These are phyloP conservation scores for Platichthys stellatus DNA, from an alignment of 2,113 vertebrate species.

Conservation along the genomic window DNA sequence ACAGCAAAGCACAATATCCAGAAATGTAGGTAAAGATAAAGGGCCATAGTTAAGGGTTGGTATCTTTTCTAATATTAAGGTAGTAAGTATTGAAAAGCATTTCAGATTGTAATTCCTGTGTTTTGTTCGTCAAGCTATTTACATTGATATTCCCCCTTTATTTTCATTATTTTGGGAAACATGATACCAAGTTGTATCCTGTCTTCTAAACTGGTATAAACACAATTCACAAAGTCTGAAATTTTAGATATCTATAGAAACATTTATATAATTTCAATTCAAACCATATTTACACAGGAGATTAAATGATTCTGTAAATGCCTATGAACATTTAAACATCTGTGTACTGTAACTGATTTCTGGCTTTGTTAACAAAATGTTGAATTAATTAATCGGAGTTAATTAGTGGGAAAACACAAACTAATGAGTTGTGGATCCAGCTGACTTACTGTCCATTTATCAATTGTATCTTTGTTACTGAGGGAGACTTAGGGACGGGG, in stretches of 20 bases:
- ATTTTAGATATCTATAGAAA: not conserved
- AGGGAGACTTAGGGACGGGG: constrained; percentile 15
- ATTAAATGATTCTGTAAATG: not conserved
- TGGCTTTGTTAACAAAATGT: constrained; percentile 29
- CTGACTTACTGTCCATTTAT: constrained; percentile 17
- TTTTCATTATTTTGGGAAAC: not conserved
- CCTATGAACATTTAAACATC: constrained; percentile 18
- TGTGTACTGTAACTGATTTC: not conserved
- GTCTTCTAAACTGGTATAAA: not conserved
- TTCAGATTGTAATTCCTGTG: too few species aligned
- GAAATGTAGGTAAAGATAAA: not conserved
- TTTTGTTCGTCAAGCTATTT: not conserved
- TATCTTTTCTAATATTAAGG: not conserved
- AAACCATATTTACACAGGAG: not conserved
- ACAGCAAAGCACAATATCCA: too few species aligned
- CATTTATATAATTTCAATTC: not conserved
- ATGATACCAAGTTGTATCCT: not conserved
- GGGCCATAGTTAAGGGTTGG: too few species aligned
- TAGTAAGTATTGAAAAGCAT: not conserved
- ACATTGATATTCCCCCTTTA: not conserved
- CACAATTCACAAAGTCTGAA: not conserved
- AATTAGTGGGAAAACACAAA: constrained; percentile 37
- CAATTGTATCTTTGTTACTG: constrained; percentile 18
- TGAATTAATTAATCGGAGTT: constrained; percentile 31
- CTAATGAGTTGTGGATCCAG: constrained; percentile 12